Conservation (phyloP, 2,113 vertebrate genomes). For the Erythrocebus patas region DNA sequence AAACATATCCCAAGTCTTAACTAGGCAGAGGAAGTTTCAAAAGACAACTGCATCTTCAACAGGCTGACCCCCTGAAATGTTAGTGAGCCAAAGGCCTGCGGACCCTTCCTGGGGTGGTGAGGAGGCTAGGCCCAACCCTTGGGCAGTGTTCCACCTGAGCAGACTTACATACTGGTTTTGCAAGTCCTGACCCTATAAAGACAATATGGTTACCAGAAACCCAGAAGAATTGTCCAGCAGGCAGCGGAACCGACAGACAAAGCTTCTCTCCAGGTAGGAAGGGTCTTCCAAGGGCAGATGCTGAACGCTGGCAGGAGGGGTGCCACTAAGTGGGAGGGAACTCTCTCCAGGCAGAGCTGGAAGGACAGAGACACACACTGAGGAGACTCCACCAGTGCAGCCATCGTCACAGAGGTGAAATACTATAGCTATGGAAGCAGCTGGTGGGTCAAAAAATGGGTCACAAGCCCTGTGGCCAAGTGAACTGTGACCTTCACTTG, state of each 20-base stretch:
- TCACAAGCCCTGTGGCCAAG: not conserved
- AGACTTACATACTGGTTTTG: not conserved
- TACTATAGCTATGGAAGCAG: not conserved
- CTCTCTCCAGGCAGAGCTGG: slow-evolving; percentile 19
- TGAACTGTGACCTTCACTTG: not conserved
- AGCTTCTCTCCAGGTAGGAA: slow-evolving; percentile 87
- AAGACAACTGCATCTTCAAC: not conserved
- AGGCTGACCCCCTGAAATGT: not conserved
- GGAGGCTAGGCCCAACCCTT: not conserved
- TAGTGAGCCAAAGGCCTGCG: not conserved
- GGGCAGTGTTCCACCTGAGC: not conserved
- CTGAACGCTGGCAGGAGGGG: accelerated
- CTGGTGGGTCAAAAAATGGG: not conserved
- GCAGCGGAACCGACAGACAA: slow-evolving; percentile 88
- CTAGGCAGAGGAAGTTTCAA: not conserved
- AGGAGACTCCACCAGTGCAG: not conserved
- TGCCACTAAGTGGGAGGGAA: not conserved
- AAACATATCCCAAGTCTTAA: not conserved
- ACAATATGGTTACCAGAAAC: slow-evolving; percentile 82
- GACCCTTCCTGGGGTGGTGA: not conserved
- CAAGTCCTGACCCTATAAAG: not conserved
- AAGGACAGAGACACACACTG: not conserved
- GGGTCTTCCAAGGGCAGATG: slow-evolving; percentile 86
- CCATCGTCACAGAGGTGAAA: not conserved
- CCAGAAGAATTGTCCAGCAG: slow-evolving; percentile 89